Evolutionary conservation across 2,797 vertebrate species (phyloP), one percentile per base, ranked within the genome.

Genomic region (Phataginus tricuspis): DNA sequence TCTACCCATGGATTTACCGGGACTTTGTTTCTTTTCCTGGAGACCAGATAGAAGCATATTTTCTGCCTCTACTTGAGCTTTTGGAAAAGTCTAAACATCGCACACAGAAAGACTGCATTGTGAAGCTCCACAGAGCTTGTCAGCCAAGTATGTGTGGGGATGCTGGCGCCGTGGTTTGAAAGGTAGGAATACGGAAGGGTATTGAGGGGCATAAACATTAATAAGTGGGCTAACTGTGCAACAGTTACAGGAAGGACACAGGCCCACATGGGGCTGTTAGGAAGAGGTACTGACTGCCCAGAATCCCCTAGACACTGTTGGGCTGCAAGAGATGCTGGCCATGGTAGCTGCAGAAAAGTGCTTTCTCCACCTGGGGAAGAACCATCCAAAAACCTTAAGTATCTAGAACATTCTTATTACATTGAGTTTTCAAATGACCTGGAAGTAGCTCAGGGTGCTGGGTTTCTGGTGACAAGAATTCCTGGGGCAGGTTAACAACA

Each of bases 341-440:
- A 3, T 18, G n/a, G 45, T 9, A 4, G 13, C 39, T 74, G 2
- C 53, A 79, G 66, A 27, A 75, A 57, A 59, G 0, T 13, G 4
- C 31, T 63, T n/a, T 69, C 16, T 49, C 29, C 63, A 9, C 1
- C 11, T 34, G n/a, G n/a, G 64, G 57, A 29, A 61, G 87, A 25
- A 45, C 10, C 53, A 57, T 91, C 49, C 80, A 39, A 78, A 97
- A 95, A 57, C 45, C 78, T 72, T 53, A 49, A 86, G 86, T 49
- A 0, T 82, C 94, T 39, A 29, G 91, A 95, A 78, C 71, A 97
- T 96, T 97, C 97, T 95, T 79, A 78, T 94, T 80, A 11, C 29
- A 57, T 0, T 69, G 53, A 42, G 66, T 51, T 94, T 96, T 88
- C 23, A 88, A 45, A 95, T 71, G 68, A 53, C 75, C 25, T 92